Base-by-base conservation (phyloP, 2,888 invertebrate genomes). In the Tanypteryx hageni region DNA sequence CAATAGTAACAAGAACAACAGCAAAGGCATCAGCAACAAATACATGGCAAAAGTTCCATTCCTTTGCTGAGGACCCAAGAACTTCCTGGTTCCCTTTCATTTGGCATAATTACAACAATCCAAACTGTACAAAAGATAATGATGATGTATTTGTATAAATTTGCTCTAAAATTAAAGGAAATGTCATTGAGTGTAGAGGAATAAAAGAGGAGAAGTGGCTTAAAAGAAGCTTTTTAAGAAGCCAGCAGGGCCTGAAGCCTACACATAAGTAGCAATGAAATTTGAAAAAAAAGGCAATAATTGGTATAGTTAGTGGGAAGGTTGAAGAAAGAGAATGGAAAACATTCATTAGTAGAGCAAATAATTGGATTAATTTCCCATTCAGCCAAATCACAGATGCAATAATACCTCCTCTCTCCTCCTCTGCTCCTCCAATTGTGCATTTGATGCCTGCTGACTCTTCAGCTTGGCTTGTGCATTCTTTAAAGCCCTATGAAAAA, bases 221-320 rank as follows among this genome's bases (percentile, higher is more conserved):
- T 98, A 98, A 97, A 98, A 98, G 96, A 98, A 98, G 97, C 98
- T 98, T 97, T 98, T 98, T 96, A 98, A 97, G 97, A 98, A 98
- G 96, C 98, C 98, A 96, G 98, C 98, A 95, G 98, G 98, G 96
- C 98, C 98, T 18, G 92, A 92, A 96, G 98, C 98, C 98, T 98
- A 94, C 92, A 89, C 91, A 57, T 93, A 93, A 68, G 61, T 44
- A 92, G 82, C 82, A 76, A 68, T 27, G 83, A 92, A 92, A 64
- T 27, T 76, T 92, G 93, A 93, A 64, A 64, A 92, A 92, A 92
- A 92, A 93, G 31, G 92, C 92, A 92, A 92, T 92, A 91, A 56
- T 64, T 44, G 44, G 44, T 44, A 3, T 44, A 56, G n/a, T 61
- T 64, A 56, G 11, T 92, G 18, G 68, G n/a, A 31, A 31, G 56